phyloP scores from a whole-genome alignment of 2,113 vertebrate genomes.

The Rhegmatorhina hoffmannsi region DNA sequence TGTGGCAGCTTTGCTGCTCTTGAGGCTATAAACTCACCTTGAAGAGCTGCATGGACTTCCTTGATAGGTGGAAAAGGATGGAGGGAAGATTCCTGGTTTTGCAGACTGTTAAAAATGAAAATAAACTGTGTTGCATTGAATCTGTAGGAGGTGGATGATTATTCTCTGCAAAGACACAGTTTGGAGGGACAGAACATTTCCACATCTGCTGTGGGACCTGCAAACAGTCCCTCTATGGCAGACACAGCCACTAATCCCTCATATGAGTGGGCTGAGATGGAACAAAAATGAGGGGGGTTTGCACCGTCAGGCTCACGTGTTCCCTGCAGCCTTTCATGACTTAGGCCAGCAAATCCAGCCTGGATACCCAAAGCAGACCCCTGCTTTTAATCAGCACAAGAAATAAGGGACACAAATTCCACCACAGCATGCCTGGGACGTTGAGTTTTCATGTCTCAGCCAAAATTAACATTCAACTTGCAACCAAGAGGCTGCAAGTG shows the following conservation, averaged over 20 bases:
- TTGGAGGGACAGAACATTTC: neutral
- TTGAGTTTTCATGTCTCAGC: neutral
- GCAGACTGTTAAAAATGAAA: neutral
- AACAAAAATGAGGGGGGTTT: neutral
- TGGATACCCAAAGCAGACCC: neutral
- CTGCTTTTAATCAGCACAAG: neutral
- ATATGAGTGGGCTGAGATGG: neutral
- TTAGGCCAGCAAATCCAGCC: neutral
- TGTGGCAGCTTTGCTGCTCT: neutral
- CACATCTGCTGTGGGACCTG: slow-evolving; percentile 14
- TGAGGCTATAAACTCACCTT: neutral
- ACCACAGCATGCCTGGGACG: neutral
- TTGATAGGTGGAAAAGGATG: neutral
- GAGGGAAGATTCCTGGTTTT: neutral
- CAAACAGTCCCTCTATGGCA: neutral
- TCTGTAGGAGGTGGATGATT: neutral
- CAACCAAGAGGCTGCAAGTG: neutral
- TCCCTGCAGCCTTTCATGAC: neutral
- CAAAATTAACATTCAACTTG: slow-evolving; percentile 55
- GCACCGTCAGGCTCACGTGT: neutral
- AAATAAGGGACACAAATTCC: neutral
- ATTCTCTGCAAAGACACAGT: neutral
- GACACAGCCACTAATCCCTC: neutral
- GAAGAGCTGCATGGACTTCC: neutral
- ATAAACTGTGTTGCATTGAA: neutral